A percentile compares a stretch with the other conserved stretches of the same genome.
Conservation (phyloP, 2,888 invertebrate genomes). For the Psylliodes chrysocephalus region DNA sequence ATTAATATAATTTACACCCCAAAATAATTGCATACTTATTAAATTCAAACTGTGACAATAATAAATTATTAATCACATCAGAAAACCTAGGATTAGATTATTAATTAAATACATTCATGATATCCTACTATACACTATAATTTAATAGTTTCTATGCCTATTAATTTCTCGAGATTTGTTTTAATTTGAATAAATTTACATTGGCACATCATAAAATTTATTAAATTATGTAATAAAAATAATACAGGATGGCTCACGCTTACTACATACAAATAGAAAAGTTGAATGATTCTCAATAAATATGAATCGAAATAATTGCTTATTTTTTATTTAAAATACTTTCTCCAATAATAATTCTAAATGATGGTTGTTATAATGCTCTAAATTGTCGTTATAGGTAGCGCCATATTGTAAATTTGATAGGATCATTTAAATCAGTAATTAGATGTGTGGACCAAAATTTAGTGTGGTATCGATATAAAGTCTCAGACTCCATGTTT, state of each 20-base stretch:
- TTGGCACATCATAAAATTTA: slow-evolving; percentile 20
- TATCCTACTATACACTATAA: slow-evolving; percentile 7
- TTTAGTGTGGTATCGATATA: too few relatives aligned
- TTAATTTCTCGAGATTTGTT: slow-evolving; percentile 15
- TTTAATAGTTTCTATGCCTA: slow-evolving; percentile 1
- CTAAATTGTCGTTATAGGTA: too few relatives aligned
- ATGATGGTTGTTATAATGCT: too few relatives aligned
- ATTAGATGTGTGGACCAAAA: too few relatives aligned
- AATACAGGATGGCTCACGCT: background rate
- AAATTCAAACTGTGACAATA: background rate
- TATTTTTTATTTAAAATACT: too few relatives aligned
- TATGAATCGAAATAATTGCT: too few relatives aligned
- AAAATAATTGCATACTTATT: background rate
- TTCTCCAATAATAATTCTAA: too few relatives aligned
- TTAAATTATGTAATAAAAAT: slow-evolving; percentile 20
- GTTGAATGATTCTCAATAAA: too few relatives aligned
- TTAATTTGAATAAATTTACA: slow-evolving; percentile 29
- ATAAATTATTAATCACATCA: slow-evolving; percentile 3
- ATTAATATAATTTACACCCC: background rate
- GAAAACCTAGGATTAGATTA: slow-evolving; percentile 1
- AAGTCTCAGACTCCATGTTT: too few relatives aligned
- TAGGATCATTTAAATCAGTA: too few relatives aligned
- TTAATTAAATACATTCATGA: slow-evolving; percentile 11
- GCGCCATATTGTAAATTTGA: too few relatives aligned
- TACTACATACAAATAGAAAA: too few relatives aligned